phyloP scores from a whole-genome alignment of 1,140 invertebrate species.

The Rhynchophorus ferrugineus region DNA sequence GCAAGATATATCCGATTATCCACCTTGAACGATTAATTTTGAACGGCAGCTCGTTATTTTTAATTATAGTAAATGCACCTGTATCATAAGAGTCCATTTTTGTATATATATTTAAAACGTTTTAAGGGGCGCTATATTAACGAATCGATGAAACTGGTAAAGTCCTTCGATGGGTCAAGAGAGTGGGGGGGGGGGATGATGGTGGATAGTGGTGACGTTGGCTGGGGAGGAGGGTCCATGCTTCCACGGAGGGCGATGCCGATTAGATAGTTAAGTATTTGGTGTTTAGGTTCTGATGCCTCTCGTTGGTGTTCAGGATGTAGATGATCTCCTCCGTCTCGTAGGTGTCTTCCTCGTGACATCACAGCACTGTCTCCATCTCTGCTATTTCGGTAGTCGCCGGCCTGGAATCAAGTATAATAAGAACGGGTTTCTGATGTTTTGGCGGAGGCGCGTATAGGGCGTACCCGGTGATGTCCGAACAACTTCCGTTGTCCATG shows the following conservation, averaged over 20 bases:
- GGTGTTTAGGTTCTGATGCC: conserved; percentile 15
- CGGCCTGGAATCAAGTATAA: conserved; percentile 41
- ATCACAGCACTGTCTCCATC: conserved; percentile 86
- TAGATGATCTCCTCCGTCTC: conserved; percentile 19
- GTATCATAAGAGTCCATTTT: conserved; percentile 10
- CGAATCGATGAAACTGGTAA: neutral
- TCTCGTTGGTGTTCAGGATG: conserved; percentile 18
- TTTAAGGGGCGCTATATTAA: neutral
- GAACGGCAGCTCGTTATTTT: too few species aligned
- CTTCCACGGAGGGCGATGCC: too few species aligned
- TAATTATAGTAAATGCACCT: conserved; percentile 12
- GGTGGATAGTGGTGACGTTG: too few species aligned
- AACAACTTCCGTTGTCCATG: conserved; percentile 31
- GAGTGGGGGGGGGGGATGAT: too few species aligned
- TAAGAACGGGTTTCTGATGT: neutral
- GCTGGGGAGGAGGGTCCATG: too few species aligned
- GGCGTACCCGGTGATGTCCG: conserved; percentile 36
- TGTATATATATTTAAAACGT: neutral
- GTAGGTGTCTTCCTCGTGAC: conserved; percentile 5
- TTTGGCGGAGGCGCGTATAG: neutral
- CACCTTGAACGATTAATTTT: too few species aligned
- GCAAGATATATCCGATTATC: too few species aligned
- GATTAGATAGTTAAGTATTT: conserved; percentile 19
- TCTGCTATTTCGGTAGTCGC: conserved; percentile 65
- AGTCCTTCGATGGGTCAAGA: neutral